These are phyloP conservation scores for Phocoena sinus DNA, from an alignment of 2,113 vertebrate genomes.

Conservation along the genomic window DNA sequence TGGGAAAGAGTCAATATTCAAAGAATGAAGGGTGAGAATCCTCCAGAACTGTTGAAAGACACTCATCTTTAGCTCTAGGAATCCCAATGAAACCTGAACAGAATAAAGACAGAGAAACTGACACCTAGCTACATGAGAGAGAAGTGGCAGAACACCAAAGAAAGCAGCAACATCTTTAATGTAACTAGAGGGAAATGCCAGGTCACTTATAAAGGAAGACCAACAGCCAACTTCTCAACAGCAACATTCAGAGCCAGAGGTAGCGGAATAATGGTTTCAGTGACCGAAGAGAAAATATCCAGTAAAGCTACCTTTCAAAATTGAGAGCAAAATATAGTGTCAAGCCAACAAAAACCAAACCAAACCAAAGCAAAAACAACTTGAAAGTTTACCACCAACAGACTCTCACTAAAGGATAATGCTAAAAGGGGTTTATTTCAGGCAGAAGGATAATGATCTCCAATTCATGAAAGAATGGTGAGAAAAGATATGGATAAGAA, in stretches of 20 bases:
- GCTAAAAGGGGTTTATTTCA: not conserved
- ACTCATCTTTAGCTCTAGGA: not conserved
- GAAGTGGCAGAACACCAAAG: not conserved
- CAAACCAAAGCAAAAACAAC: not conserved
- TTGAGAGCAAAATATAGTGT: not conserved
- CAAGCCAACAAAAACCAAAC: not conserved
- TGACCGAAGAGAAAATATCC: not conserved
- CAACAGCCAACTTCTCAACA: not conserved
- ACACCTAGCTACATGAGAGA: not conserved
- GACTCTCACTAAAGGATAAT: not conserved
- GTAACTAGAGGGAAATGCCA: not conserved
- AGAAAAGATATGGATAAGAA: not conserved
- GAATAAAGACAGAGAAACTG: not conserved
- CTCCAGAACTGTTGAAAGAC: not conserved
- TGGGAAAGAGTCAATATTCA: not conserved
- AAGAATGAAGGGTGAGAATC: not conserved
- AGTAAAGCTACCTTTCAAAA: not conserved
- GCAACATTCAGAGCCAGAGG: not conserved
- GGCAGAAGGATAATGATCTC: not conserved
- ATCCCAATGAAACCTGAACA: not conserved
- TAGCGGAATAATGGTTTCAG: not conserved
- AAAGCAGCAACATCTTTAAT: not conserved
- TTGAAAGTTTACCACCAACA: not conserved
- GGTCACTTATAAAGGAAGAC: not conserved
- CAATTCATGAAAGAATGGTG: not conserved